Conservation (phyloP, 2,888 invertebrate genomes). For the Hypena proboscidalis region DNA sequence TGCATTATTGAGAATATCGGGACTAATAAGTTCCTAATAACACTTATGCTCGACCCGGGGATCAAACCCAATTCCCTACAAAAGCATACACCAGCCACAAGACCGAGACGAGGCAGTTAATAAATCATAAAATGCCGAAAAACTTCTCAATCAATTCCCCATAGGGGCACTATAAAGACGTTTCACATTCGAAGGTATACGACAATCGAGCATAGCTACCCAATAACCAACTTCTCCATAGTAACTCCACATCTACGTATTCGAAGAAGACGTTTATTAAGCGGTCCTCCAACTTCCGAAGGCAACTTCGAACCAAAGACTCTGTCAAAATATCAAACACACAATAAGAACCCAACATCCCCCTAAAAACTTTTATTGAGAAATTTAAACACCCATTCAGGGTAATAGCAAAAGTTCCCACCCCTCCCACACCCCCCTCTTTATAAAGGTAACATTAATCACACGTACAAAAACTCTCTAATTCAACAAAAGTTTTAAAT, state of each 20-base stretch:
- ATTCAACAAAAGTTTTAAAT: conserved; percentile 59
- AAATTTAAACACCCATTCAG: conserved; percentile 71
- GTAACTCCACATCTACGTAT: conserved; percentile 31
- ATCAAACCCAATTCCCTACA: too few species aligned
- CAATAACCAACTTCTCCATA: conserved; percentile 20
- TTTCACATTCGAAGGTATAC: background rate
- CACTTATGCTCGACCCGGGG: too few species aligned
- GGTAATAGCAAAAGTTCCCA: conserved; percentile 70
- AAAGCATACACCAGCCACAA: too few species aligned
- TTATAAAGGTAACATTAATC: conserved; percentile 59
- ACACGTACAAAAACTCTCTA: conserved; percentile 55
- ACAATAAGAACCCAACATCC: conserved; percentile 55
- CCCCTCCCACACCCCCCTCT: conserved; percentile 9
- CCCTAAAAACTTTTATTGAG: conserved; percentile 65
- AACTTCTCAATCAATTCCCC: too few species aligned
- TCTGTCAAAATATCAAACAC: conserved; percentile 69
- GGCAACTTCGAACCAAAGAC: conserved; percentile 50
- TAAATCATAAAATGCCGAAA: too few species aligned
- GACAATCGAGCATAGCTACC: conserved; percentile 20
- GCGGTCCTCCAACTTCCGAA: conserved; percentile 48
- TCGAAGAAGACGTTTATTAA: conserved; percentile 54
- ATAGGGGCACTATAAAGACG: too few species aligned
- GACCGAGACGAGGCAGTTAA: too few species aligned
- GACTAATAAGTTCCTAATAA: too few species aligned
- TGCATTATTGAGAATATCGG: too few species aligned